Evolutionary conservation across 37 sponge, comb jelly and placozoan species (phyloP).

Genomic region (Tethya wilhelma): DNA sequence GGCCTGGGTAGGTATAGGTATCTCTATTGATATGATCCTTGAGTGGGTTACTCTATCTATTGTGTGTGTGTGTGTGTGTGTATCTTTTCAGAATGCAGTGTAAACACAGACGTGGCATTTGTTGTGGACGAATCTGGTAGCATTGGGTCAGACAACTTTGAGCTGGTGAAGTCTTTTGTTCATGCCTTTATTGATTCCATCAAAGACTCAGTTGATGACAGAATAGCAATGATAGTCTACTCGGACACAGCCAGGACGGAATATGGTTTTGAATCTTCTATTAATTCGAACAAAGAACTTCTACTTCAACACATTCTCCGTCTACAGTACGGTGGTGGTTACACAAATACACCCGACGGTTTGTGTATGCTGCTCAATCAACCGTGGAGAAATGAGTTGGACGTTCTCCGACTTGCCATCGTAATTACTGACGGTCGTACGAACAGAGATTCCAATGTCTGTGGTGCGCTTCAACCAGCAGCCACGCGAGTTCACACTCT

Average conservation of each 20-base stretch:
- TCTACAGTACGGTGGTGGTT: not conserved
- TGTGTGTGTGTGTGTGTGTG: too few relatives aligned
- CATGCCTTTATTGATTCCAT: not conserved
- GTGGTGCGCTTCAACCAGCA: not conserved
- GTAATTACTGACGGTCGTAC: not conserved
- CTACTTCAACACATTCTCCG: not conserved
- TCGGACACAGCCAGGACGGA: not conserved
- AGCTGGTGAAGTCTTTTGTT: not conserved
- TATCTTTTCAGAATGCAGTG: not conserved
- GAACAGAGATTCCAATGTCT: not conserved
- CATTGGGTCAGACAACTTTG: not conserved
- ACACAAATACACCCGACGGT: not conserved
- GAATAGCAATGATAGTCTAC: not conserved
- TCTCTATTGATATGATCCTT: too few relatives aligned
- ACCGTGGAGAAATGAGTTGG: not conserved
- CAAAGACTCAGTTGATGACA: not conserved
- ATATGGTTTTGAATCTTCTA: not conserved
- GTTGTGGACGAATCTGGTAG: not conserved
- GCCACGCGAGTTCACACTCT: not conserved
- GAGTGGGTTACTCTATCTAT: too few relatives aligned
- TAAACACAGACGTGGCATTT: not conserved
- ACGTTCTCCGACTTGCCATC: not conserved
- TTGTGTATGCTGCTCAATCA: not conserved
- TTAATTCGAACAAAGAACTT: not conserved
- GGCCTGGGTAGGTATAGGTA: too few relatives aligned